A percentile compares a stretch with the other conserved stretches of the same genome.
These are phyloP conservation scores for Liodrosophila aerea DNA, from an alignment of 2,888 invertebrate species.

Conservation along the genomic window DNA sequence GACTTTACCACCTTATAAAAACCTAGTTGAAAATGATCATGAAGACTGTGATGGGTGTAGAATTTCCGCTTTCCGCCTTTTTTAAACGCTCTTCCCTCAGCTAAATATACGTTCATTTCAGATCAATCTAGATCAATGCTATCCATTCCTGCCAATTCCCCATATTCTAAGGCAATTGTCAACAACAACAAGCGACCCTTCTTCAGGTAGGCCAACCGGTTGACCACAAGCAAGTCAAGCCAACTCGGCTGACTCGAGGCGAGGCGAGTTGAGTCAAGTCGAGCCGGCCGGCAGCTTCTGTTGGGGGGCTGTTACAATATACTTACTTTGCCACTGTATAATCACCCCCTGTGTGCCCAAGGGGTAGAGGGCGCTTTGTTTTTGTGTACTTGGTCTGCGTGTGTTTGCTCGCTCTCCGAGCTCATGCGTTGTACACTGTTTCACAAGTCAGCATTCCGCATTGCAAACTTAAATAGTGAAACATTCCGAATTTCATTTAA, in stretches of 20 bases:
- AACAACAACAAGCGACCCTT: slow-evolving; percentile 41
- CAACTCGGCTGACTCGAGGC: too few relatives aligned
- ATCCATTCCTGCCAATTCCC: too few relatives aligned
- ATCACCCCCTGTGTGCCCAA: slow-evolving; percentile 31
- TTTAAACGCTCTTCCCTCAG: too few relatives aligned
- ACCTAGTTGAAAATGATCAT: too few relatives aligned
- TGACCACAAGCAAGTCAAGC: slow-evolving; percentile 6
- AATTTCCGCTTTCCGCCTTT: too few relatives aligned
- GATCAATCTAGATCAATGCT: too few relatives aligned
- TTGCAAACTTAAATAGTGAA: background rate
- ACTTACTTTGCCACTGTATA: slow-evolving; percentile 37
- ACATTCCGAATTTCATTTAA: too few relatives aligned
- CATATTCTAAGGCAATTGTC: too few relatives aligned
- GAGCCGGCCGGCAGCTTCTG: slow-evolving; percentile 61
- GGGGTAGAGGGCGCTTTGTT: slow-evolving; percentile 55
- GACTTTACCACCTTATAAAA: too few relatives aligned
- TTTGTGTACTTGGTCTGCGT: slow-evolving; percentile 61
- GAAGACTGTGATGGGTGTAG: too few relatives aligned
- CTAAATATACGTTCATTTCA: too few relatives aligned
- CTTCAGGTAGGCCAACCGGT: slow-evolving; percentile 24
- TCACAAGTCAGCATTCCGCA: too few relatives aligned
- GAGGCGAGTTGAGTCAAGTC: slow-evolving; percentile 49
- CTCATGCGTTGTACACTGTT: slow-evolving; percentile 44
- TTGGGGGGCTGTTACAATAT: slow-evolving; percentile 56
- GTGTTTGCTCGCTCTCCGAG: slow-evolving; percentile 5